Conservation (phyloP, 2,888 invertebrate genomes). For the Theodoxus fluviatilis region DNA sequence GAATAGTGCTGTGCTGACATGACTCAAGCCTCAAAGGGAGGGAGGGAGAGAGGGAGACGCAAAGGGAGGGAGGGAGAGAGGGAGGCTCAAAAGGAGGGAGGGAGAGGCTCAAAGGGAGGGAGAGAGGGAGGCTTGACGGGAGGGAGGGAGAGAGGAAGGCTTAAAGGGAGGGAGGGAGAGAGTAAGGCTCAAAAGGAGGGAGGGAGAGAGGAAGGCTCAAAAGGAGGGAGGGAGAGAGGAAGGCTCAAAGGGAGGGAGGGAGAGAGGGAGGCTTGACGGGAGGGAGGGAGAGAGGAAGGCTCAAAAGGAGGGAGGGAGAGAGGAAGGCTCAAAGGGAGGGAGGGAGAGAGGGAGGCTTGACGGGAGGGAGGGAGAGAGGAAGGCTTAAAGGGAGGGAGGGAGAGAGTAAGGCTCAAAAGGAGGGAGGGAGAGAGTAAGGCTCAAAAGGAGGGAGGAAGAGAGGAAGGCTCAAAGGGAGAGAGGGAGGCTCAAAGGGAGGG, state of each 20-base stretch:
- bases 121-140: too few relatives aligned
- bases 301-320: neutral
- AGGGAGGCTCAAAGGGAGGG: too few relatives aligned
- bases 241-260: neutral
- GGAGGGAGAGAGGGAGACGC: constrained; percentile 8
- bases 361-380: neutral
- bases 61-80: neutral
- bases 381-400: neutral
- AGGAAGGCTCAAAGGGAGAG: too few relatives aligned
- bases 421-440: constrained; percentile 16
- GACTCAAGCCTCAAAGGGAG: neutral
- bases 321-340: neutral
- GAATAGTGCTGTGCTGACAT: neutral
- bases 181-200: neutral
- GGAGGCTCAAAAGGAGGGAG: neutral
- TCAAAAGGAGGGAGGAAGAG: constrained; percentile 20
- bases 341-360: neutral
- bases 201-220: constrained; percentile 5
- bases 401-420: neutral
- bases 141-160: constrained; percentile 17
- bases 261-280: neutral
- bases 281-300: constrained; percentile 15
- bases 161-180: neutral
- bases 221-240: neutral
- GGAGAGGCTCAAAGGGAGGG: neutral